Conservation (phyloP, 2,113 vertebrate genomes). For the Acrocephalus arundinaceus region DNA sequence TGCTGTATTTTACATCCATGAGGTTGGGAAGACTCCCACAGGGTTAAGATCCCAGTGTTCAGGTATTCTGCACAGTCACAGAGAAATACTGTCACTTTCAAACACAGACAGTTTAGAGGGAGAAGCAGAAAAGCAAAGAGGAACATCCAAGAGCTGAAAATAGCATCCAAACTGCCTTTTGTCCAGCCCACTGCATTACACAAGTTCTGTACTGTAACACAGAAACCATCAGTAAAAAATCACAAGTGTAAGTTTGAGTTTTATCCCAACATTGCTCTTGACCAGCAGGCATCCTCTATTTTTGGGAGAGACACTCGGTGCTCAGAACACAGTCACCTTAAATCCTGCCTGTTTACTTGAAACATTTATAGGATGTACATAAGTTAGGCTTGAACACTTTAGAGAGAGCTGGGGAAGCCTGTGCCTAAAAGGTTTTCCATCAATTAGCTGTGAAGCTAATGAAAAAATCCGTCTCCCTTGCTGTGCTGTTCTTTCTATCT, state of each 20-base stretch:
- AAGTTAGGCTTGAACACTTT: background rate
- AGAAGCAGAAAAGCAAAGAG: background rate
- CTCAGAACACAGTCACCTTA: background rate
- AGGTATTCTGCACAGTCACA: background rate
- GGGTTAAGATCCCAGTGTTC: background rate
- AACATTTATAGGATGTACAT: background rate
- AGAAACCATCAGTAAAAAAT: background rate
- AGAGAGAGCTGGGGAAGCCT: background rate
- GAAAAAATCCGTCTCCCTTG: background rate
- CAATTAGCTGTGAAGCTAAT: background rate
- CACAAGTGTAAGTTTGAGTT: background rate
- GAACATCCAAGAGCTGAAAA: background rate
- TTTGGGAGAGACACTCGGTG: background rate
- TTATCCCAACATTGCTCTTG: background rate
- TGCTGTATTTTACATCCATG: background rate
- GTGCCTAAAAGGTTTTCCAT: background rate
- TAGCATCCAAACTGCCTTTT: background rate
- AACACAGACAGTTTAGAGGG: background rate
- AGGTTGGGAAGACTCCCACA: background rate
- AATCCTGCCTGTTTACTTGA: background rate
- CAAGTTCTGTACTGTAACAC: background rate
- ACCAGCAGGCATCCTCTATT: background rate
- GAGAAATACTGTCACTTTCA: background rate
- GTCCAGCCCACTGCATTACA: background rate
- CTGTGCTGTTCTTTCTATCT: background rate